phyloP scores from a whole-genome alignment of 2,888 invertebrate species.

The Bhutanitis thaidina region DNA sequence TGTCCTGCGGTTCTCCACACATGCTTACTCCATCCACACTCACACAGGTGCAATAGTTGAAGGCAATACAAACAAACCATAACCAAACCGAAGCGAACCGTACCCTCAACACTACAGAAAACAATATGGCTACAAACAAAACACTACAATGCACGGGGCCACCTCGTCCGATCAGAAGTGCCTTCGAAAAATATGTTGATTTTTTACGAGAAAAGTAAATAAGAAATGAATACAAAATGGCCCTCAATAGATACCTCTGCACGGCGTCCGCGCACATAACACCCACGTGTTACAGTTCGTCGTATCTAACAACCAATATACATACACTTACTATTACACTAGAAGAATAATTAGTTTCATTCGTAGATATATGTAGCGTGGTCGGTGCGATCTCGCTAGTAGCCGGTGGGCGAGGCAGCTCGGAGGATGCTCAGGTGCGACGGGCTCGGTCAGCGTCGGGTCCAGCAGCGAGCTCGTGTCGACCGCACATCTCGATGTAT shows the following conservation, averaged over 20 bases:
- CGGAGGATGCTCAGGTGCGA: background rate
- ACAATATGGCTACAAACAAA: slow-evolving; percentile 44
- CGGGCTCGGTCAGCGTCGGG: background rate
- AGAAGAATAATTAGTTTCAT: slow-evolving; percentile 79
- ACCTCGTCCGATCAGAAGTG: slow-evolving; percentile 97
- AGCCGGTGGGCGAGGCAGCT: background rate
- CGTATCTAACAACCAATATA: slow-evolving; percentile 64
- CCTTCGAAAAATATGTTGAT: slow-evolving; percentile 91
- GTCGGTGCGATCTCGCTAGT: slow-evolving; percentile 28
- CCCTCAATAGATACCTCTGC: slow-evolving; percentile 92
- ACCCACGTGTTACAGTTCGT: slow-evolving; percentile 57
- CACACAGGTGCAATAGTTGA: slow-evolving; percentile 91
- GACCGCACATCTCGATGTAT: slow-evolving; percentile 69
- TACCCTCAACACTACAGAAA: slow-evolving; percentile 33
- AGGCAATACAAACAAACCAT: slow-evolving; percentile 79
- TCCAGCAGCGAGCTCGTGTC: slow-evolving; percentile 37
- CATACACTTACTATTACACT: slow-evolving; percentile 75
- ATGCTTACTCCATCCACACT: slow-evolving; percentile 85
- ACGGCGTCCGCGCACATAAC: slow-evolving; percentile 52
- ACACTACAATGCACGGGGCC: slow-evolving; percentile 90
- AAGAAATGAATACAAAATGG: slow-evolving; percentile 82
- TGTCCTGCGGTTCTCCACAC: slow-evolving; percentile 79
- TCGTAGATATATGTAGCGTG: slow-evolving; percentile 77
- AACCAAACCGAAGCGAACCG: slow-evolving; percentile 49
- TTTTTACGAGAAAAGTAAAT: slow-evolving; percentile 90